phyloP scores from a whole-genome alignment of 2,888 invertebrate species.

The Oscheius onirici region DNA sequence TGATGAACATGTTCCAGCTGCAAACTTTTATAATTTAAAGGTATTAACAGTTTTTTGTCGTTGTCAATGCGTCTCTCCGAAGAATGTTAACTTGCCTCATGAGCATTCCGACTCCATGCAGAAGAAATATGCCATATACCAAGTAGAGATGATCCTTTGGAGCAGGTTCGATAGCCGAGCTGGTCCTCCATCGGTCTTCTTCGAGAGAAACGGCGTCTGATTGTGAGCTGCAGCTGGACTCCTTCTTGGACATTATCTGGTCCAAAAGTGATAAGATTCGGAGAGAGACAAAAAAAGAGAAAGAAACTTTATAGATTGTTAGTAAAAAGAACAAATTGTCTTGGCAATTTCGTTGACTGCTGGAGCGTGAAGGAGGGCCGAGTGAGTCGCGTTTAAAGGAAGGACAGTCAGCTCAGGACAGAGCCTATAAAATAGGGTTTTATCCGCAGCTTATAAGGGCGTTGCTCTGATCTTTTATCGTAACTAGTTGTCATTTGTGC shows the following conservation, averaged over 20 bases:
- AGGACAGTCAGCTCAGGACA: slow-evolving; percentile 1
- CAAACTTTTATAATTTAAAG: too few species aligned
- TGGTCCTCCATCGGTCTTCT: slow-evolving; percentile 4
- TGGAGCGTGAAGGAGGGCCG: slow-evolving; percentile 3
- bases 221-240: neutral
- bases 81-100: slow-evolving; percentile 31
- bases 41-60: too few species aligned
- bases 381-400: slow-evolving; percentile 8
- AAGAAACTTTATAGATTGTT: neutral
- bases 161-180: neutral
- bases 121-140: slow-evolving; percentile 53
- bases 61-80: too few species aligned
- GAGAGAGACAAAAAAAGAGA: slow-evolving; percentile 18
- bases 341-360: neutral
- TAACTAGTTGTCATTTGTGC: too few species aligned
- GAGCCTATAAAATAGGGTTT: neutral
- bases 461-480: too few species aligned
- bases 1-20: slow-evolving; percentile 57
- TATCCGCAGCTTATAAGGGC: too few species aligned
- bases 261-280: too few species aligned
- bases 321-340: neutral
- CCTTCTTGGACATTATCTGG: neutral
- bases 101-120: slow-evolving; percentile 57
- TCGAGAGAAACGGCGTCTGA: neutral
- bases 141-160: slow-evolving; percentile 41